These are phyloP conservation scores for Ramphastos sulfuratus DNA, from an alignment of 2,113 vertebrate species.

Conservation along the genomic window DNA sequence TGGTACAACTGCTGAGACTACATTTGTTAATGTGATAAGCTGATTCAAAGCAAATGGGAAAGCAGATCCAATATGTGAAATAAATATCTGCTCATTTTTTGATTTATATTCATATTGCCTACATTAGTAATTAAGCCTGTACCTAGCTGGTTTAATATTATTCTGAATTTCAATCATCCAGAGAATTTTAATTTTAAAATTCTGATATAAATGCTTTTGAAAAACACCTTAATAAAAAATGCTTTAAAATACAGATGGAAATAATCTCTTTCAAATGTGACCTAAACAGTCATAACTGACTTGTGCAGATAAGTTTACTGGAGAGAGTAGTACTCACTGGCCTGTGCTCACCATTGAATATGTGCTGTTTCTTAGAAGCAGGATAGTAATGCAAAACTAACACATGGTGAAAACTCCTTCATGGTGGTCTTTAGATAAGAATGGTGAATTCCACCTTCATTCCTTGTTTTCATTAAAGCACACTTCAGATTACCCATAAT, in stretches of 20 bases:
- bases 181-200: not conserved
- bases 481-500: not conserved
- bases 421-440: not conserved
- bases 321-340: not conserved
- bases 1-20: not conserved
- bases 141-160: not conserved
- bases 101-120: not conserved
- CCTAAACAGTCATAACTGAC: not conserved
- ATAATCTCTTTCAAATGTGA: not conserved
- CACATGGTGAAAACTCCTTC: not conserved
- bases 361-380: not conserved
- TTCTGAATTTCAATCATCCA: not conserved
- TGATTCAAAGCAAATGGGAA: not conserved
- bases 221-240: not conserved
- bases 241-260: not conserved
- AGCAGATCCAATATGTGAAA: not conserved
- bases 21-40: not conserved
- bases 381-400: not conserved
- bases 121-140: not conserved
- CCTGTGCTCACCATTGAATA: not conserved
- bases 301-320: not conserved
- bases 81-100: not conserved
- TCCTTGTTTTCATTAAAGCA: not conserved
- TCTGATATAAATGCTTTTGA: not conserved
- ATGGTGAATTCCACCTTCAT: not conserved